Evolutionary conservation across 2,888 invertebrate species (phyloP).

Genomic region (Acleris cristana): DNA sequence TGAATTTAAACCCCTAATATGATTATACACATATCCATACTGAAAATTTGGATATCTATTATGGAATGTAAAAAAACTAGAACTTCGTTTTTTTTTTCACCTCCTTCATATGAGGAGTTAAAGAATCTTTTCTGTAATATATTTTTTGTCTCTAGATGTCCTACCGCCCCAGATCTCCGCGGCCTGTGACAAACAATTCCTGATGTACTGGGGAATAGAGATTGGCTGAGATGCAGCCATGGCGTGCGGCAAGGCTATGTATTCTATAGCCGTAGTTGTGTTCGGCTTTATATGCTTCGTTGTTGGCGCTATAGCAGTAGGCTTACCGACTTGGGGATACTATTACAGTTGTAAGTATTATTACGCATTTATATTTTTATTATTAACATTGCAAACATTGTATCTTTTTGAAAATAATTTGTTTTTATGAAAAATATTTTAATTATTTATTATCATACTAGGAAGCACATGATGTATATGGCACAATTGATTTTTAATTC

Average conservation of each 20-base stretch:
- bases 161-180: constrained; percentile 41
- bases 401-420: neutral
- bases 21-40: too few relatives aligned
- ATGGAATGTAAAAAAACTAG: too few relatives aligned
- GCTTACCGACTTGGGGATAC: constrained; percentile 94
- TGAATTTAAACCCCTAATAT: too few relatives aligned
- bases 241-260: constrained; percentile 87
- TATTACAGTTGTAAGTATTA: constrained; percentile 87
- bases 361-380: neutral
- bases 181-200: constrained; percentile 51
- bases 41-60: too few relatives aligned
- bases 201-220: constrained; percentile 65
- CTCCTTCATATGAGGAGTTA: too few relatives aligned
- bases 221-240: constrained; percentile 82
- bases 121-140: constrained; percentile 3
- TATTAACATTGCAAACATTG: constrained; percentile 20
- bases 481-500: neutral
- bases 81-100: too few relatives aligned
- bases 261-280: constrained; percentile 87
- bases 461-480: neutral
- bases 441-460: neutral
- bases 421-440: neutral
- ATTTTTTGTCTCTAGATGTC: constrained; percentile 57
- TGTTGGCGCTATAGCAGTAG: constrained; percentile 92
- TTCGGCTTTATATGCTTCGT: constrained; percentile 91